phyloP scores from a whole-genome alignment of 2,113 vertebrate genomes.

The Oncorhynchus nerka region DNA sequence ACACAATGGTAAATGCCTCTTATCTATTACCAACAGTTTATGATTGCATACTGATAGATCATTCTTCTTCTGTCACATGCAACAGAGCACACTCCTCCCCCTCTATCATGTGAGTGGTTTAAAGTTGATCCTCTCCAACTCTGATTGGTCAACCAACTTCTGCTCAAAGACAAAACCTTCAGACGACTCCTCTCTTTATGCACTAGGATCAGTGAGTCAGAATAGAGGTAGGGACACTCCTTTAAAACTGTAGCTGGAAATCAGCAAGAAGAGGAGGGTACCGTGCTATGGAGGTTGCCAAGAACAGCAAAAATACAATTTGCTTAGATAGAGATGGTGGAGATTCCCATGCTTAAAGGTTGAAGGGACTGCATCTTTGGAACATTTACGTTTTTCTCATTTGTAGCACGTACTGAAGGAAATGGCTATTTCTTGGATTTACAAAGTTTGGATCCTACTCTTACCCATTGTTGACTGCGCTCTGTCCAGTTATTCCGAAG shows the following conservation, averaged over 20 bases:
- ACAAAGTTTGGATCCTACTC: slow-evolving; percentile 69
- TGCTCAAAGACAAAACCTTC: slow-evolving; percentile 48
- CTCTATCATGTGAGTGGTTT: slow-evolving; percentile 64
- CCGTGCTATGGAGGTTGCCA: slow-evolving; percentile 50
- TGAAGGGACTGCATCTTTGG: slow-evolving; percentile 26
- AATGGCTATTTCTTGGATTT: slow-evolving; percentile 62
- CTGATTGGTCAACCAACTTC: slow-evolving; percentile 68
- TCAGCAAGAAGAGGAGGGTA: slow-evolving; percentile 26
- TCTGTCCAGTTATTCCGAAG: slow-evolving; percentile 70
- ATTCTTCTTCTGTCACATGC: neutral
- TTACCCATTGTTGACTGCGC: slow-evolving; percentile 51
- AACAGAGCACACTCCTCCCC: slow-evolving; percentile 37
- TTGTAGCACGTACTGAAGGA: slow-evolving; percentile 21
- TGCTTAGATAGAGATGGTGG: slow-evolving; percentile 28
- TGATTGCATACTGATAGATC: slow-evolving; percentile 38
- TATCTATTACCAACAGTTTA: slow-evolving; percentile 9
- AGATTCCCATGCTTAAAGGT: neutral
- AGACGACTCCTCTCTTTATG: slow-evolving; percentile 12
- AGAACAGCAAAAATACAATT: slow-evolving; percentile 1
- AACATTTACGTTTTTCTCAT: neutral
- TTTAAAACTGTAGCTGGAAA: neutral
- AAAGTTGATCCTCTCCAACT: slow-evolving; percentile 67
- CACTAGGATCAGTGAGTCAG: slow-evolving; percentile 8
- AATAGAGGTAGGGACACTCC: neutral
- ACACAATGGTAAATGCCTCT: slow-evolving; percentile 39